phyloP scores from a whole-genome alignment of 2,113 vertebrate species.

The Bettongia penicillata region DNA sequence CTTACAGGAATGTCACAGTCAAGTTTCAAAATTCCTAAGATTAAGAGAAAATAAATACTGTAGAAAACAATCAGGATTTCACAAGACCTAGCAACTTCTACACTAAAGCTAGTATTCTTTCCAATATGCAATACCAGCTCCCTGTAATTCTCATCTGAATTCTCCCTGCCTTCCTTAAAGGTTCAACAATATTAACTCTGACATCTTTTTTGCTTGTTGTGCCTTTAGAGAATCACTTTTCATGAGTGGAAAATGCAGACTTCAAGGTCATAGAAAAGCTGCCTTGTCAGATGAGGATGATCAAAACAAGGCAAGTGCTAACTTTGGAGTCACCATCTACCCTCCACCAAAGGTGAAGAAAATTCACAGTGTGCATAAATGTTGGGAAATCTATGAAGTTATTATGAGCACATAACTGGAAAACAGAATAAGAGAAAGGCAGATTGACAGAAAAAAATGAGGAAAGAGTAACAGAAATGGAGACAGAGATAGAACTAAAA shows the following conservation, averaged over 20 bases:
- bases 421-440: background rate
- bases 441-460: background rate
- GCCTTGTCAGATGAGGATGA: background rate
- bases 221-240: constrained; percentile 9
- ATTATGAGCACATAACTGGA: background rate
- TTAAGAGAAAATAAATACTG: too few relatives aligned
- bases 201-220: background rate
- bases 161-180: background rate
- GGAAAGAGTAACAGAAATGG: background rate
- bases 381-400: background rate
- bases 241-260: background rate
- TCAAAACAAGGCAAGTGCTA: background rate
- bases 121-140: background rate
- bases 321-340: background rate
- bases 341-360: background rate
- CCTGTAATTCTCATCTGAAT: background rate
- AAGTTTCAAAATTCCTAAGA: too few relatives aligned
- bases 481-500: background rate
- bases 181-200: background rate
- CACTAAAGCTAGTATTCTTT: too few relatives aligned
- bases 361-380: background rate
- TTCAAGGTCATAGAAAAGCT: background rate
- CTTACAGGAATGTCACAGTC: too few relatives aligned
- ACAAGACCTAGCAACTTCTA: too few relatives aligned
- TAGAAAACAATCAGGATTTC: too few relatives aligned